Conservation (phyloP, 2,113 vertebrate species). For the Aplodontia rufa region DNA sequence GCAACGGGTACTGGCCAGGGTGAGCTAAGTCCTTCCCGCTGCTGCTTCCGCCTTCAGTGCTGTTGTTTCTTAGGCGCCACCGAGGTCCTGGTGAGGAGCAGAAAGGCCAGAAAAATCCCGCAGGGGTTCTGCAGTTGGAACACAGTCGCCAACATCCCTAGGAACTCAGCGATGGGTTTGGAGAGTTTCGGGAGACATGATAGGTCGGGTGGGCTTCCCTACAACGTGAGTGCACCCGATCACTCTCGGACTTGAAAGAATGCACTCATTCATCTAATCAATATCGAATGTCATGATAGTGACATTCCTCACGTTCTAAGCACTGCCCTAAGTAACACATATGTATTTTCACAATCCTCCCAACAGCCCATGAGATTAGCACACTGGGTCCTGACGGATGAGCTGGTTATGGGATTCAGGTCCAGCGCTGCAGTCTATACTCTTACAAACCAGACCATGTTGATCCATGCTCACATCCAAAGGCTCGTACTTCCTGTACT, state of each 20-base stretch:
- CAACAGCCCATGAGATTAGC: background rate
- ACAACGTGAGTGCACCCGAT: background rate
- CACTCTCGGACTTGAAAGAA: too few species aligned
- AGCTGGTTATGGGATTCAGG: background rate
- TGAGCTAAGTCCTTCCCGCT: accelerated
- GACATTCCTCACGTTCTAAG: background rate
- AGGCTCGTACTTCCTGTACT: accelerated
- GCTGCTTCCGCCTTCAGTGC: background rate
- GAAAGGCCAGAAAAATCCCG: background rate
- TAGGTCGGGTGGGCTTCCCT: background rate
- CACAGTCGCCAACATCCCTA: background rate
- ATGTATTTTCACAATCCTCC: background rate
- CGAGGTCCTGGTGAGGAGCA: background rate
- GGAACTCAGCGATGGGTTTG: background rate
- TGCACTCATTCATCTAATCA: background rate
- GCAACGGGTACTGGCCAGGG: background rate
- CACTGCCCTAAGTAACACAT: background rate
- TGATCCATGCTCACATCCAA: background rate
- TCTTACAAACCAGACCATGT: background rate
- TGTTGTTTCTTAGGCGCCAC: background rate
- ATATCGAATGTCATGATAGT: background rate
- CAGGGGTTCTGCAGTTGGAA: too few species aligned
- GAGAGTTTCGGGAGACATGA: background rate
- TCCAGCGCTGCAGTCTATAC: background rate
- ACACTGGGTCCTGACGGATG: background rate